Percentiles rank a stretch among this genome's conserved stretches.
These are phyloP conservation scores for Mesaphorura yosii DNA, from an alignment of 1,140 invertebrate species.

Conservation along the genomic window DNA sequence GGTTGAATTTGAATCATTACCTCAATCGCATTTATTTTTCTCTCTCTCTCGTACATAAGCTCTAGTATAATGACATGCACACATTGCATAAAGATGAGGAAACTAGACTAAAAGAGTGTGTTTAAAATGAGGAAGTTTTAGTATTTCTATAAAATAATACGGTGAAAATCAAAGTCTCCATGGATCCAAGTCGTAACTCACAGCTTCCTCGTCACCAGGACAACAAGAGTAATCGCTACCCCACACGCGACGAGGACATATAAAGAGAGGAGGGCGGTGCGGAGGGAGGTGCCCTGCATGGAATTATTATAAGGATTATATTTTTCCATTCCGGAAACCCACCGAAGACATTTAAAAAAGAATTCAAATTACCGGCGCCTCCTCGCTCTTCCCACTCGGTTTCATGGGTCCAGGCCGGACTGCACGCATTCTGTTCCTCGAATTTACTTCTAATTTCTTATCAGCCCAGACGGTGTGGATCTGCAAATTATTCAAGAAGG, in stretches of 20 bases:
- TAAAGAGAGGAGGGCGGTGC: constrained; percentile 58
- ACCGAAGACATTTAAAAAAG: too few relatives aligned
- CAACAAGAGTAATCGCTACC: constrained; percentile 2
- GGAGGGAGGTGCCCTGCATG: constrained; percentile 53
- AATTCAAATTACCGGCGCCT: constrained; percentile 25
- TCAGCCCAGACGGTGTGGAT: constrained; percentile 26
- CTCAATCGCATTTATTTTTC: too few relatives aligned
- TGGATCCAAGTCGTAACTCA: too few relatives aligned
- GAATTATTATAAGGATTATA: constrained; percentile 10
- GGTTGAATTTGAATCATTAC: too few relatives aligned
- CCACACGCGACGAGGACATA: constrained; percentile 47
- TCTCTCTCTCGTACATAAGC: too few relatives aligned
- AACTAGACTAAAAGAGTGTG: too few relatives aligned
- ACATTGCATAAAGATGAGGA: too few relatives aligned
- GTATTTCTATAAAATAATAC: too few relatives aligned
- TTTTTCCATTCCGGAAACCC: not conserved
- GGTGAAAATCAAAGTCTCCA: too few relatives aligned
- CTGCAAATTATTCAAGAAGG: constrained; percentile 24
- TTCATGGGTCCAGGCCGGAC: constrained; percentile 29
- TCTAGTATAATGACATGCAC: too few relatives aligned
- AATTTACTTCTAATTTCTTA: constrained; percentile 26
- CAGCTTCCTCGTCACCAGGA: constrained; percentile 3
- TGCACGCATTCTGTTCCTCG: constrained; percentile 15
- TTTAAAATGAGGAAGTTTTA: too few relatives aligned
- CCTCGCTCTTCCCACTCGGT: constrained; percentile 15